These are phyloP conservation scores for Chrysolina americana DNA, from an alignment of 2,888 invertebrate genomes.

Conservation along the genomic window DNA sequence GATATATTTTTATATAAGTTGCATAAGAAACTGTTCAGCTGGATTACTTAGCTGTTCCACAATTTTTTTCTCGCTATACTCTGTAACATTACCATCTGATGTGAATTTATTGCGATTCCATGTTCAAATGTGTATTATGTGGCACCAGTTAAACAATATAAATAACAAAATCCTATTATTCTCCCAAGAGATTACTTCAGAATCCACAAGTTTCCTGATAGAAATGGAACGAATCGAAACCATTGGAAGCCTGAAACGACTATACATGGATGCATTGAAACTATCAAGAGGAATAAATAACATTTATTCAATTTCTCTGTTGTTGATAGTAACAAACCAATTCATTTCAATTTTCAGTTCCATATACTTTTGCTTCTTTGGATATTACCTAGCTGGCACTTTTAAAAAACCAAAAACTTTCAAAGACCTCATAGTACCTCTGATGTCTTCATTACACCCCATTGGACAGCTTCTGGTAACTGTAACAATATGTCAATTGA, in stretches of 20 bases:
- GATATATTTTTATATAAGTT: constrained; percentile 43
- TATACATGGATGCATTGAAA: constrained; percentile 43
- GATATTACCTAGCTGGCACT: constrained; percentile 45
- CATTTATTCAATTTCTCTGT: constrained; percentile 48
- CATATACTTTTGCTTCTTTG: constrained; percentile 51
- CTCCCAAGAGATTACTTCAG: constrained; percentile 22
- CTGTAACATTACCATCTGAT: constrained; percentile 46
- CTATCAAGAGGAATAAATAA: constrained; percentile 42
- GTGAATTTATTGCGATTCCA: constrained; percentile 41
- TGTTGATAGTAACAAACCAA: constrained; percentile 48
- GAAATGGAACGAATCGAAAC: constrained; percentile 31
- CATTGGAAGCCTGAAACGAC: constrained; percentile 37
- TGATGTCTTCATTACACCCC: constrained; percentile 39
- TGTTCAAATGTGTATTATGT: constrained; percentile 35
- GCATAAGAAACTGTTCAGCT: constrained; percentile 34
- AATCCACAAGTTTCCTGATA: constrained; percentile 23
- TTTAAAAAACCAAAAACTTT: constrained; percentile 45
- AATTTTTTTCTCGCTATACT: constrained; percentile 43
- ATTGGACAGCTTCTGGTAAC: constrained; percentile 41
- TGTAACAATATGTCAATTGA: constrained; percentile 43
- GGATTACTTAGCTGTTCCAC: constrained; percentile 36
- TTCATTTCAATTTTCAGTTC: constrained; percentile 50
- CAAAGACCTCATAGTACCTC: constrained; percentile 33
- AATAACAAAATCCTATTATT: constrained; percentile 35
- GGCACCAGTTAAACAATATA: constrained; percentile 35